A percentile compares a stretch with the other conserved stretches of the same genome.
Evolutionary conservation across 37 sponge, comb jelly and placozoan genomes (phyloP).

Genomic region (Tethya wilhelma): DNA sequence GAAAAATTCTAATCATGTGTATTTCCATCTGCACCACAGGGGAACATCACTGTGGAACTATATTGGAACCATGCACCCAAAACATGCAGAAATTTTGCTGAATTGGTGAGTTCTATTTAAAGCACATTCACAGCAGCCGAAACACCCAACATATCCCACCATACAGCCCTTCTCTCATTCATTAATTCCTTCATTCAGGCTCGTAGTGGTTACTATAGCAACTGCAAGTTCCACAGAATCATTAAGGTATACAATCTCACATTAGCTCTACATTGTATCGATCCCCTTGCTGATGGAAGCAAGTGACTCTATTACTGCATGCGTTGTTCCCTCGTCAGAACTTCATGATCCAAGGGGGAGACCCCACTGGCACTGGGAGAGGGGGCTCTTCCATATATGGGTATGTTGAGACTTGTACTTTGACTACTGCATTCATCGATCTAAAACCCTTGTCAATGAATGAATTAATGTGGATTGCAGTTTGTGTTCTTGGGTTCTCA

Average conservation of each 20-base stretch:
- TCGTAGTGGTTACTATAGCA: conserved; percentile 85
- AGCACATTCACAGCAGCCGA: neutral
- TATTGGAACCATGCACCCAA: conserved; percentile 98
- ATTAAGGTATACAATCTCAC: conserved; percentile 59
- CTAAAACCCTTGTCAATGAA: too few species aligned
- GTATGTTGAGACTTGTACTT: conserved; percentile 37
- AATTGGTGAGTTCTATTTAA: conserved; percentile 59
- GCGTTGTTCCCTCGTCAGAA: conserved; percentile 38
- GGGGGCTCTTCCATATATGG: conserved; percentile 99
- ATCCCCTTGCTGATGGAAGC: neutral
- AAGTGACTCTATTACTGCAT: neutral
- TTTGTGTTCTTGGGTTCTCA: too few species aligned
- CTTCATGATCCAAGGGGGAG: conserved; percentile 98
- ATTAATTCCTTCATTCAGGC: conserved; percentile 43
- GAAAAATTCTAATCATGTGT: neutral
- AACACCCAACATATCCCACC: too few species aligned
- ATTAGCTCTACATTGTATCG: neutral
- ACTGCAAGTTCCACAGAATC: conserved; percentile 94
- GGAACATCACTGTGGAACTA: conserved; percentile 80
- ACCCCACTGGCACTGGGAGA: conserved; percentile 97
- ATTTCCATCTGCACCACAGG: conserved; percentile 53
- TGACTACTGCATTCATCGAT: too few species aligned
- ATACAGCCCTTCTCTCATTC: neutral
- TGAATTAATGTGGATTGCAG: too few species aligned
- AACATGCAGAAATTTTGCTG: conserved; percentile 93